phyloP scores from a whole-genome alignment of 1,140 invertebrate species.

The Drosophila takahashii region DNA sequence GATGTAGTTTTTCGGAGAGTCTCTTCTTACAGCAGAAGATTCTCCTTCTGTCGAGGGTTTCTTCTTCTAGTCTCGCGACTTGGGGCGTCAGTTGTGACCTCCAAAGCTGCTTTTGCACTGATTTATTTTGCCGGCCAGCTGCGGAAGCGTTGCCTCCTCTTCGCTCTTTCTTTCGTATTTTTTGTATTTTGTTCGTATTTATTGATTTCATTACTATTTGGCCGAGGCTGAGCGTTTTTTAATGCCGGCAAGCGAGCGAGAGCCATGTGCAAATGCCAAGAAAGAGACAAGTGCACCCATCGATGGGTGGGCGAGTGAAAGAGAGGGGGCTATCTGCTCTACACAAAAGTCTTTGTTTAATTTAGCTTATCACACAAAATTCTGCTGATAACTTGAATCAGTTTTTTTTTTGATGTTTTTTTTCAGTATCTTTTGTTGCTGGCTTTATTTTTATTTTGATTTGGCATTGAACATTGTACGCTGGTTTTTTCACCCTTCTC shows the following conservation, averaged over 20 bases:
- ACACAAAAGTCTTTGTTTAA: slow-evolving; percentile 66
- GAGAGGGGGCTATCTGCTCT: neutral
- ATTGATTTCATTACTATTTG: slow-evolving; percentile 50
- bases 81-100: slow-evolving; percentile 74
- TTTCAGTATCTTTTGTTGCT: slow-evolving; percentile 51
- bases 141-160: slow-evolving; percentile 54
- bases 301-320: neutral
- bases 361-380: slow-evolving; percentile 73
- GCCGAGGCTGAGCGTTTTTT: slow-evolving; percentile 50
- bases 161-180: slow-evolving; percentile 15
- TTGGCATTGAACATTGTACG: slow-evolving; percentile 77
- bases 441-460: slow-evolving; percentile 57
- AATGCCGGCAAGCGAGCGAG: slow-evolving; percentile 49
- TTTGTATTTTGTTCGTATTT: slow-evolving; percentile 33
- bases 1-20: slow-evolving; percentile 10
- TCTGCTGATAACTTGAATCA: slow-evolving; percentile 68
- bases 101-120: slow-evolving; percentile 54
- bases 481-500: slow-evolving; percentile 80
- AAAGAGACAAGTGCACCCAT: slow-evolving; percentile 14
- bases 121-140: slow-evolving; percentile 59
- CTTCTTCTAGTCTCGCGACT: slow-evolving; percentile 35
- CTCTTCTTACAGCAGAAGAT: slow-evolving; percentile 20
- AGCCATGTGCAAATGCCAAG: slow-evolving; percentile 62
- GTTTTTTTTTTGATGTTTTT: slow-evolving; percentile 43
- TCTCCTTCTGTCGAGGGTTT: slow-evolving; percentile 16